Conservation (phyloP, 30 jellyfish, hydroid and myxozoan genomes). For the Aurelia aurita region DNA sequence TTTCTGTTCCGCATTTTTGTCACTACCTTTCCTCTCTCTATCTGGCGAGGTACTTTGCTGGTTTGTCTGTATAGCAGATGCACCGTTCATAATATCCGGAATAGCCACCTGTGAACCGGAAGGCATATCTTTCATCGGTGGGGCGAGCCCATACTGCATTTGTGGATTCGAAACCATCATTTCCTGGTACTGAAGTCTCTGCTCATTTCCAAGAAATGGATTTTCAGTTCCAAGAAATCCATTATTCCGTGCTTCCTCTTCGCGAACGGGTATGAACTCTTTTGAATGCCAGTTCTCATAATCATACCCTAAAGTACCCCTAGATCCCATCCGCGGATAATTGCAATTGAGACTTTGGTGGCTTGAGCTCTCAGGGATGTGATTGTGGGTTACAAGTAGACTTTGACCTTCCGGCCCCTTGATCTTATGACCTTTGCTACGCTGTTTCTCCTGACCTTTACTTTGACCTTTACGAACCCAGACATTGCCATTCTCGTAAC, state of each 20-base stretch:
- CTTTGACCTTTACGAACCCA: slow-evolving; percentile 53
- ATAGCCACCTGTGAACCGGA: slow-evolving; percentile 40
- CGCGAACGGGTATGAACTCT: slow-evolving; percentile 14
- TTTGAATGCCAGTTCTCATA: slow-evolving; percentile 26
- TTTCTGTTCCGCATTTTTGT: slow-evolving; percentile 2
- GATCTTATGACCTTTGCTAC: background rate
- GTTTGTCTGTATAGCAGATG: background rate
- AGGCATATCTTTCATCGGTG: slow-evolving; percentile 41
- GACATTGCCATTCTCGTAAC: slow-evolving; percentile 62
- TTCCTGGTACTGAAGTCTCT: slow-evolving; percentile 26
- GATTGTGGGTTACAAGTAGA: background rate
- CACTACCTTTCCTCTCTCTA: slow-evolving; percentile 7
- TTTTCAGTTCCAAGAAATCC: slow-evolving; percentile 3
- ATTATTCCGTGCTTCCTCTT: slow-evolving; percentile 13
- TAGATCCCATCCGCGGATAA: slow-evolving; percentile 28
- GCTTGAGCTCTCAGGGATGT: slow-evolving; percentile 6
- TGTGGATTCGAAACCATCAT: slow-evolving; percentile 57
- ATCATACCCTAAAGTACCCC: slow-evolving; percentile 3
- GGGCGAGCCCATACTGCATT: slow-evolving; percentile 57
- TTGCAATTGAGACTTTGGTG: background rate
- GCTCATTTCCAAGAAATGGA: slow-evolving; percentile 40
- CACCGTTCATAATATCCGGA: slow-evolving; percentile 10
- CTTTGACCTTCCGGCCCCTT: slow-evolving; percentile 39
- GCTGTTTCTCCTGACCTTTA: slow-evolving; percentile 5
- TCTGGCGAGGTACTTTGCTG: background rate